Percentiles rank a stretch among this genome's conserved stretches.
Conservation (phyloP, 2,888 invertebrate genomes). For the Cheilosia variabilis region DNA sequence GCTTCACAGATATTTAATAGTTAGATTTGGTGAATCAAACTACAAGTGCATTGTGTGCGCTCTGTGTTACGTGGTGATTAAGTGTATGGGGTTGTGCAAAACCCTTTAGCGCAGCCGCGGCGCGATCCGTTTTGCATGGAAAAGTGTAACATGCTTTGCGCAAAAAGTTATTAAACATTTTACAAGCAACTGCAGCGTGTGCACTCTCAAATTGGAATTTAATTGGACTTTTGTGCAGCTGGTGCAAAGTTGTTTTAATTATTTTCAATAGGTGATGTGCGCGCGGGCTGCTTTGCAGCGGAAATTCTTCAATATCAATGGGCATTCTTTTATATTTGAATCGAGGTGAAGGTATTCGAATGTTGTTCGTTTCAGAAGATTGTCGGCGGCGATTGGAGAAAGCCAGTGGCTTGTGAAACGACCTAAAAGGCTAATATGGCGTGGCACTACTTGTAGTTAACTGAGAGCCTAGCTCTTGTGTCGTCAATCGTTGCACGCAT, state of each 20-base stretch:
- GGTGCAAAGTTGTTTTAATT: slow-evolving; percentile 66
- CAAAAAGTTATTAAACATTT: slow-evolving; percentile 59
- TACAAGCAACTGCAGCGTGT: slow-evolving; percentile 33
- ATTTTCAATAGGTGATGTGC: slow-evolving; percentile 56
- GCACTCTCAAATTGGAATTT: slow-evolving; percentile 66
- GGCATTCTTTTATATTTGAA: slow-evolving; percentile 14
- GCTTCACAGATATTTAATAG: slow-evolving; percentile 36
- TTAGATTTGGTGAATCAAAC: slow-evolving; percentile 53
- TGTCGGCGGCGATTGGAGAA: background rate
- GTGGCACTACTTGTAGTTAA: background rate
- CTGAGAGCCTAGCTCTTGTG: background rate
- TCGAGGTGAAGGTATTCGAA: slow-evolving; percentile 37
- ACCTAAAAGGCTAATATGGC: background rate
- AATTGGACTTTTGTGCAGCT: slow-evolving; percentile 59
- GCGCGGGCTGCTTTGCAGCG: slow-evolving; percentile 37
- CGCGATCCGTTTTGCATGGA: slow-evolving; percentile 54
- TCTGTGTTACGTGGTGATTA: slow-evolving; percentile 13
- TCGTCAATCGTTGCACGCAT: background rate
- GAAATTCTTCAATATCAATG: slow-evolving; percentile 39
- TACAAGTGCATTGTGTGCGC: slow-evolving; percentile 52
- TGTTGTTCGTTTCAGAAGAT: too few species aligned
- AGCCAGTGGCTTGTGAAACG: background rate
- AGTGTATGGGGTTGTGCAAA: slow-evolving; percentile 32
- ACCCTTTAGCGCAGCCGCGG: slow-evolving; percentile 58
- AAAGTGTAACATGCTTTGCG: slow-evolving; percentile 63